Evolutionary conservation across 1,140 invertebrate species (phyloP).

Genomic region (Telenomus remus): DNA sequence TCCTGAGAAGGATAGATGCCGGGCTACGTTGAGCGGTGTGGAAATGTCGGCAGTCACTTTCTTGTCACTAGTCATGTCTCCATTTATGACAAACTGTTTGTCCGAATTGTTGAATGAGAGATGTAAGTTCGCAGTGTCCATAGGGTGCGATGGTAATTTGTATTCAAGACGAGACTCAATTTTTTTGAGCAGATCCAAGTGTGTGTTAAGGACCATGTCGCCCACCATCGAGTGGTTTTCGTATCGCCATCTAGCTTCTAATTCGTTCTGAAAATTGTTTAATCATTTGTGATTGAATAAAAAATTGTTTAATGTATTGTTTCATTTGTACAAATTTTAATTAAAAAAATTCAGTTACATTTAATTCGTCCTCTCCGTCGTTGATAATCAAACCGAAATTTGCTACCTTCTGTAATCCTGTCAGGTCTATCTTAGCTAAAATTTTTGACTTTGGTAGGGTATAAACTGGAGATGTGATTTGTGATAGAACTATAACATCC

Average conservation of each 20-base stretch:
- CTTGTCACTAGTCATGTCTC: constrained; percentile 46
- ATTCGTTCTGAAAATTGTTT: constrained; percentile 62
- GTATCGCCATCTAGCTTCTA: constrained; percentile 75
- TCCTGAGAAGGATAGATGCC: constrained; percentile 60
- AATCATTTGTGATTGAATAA: constrained; percentile 7
- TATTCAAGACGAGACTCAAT: constrained; percentile 73
- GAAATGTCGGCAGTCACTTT: constrained; percentile 55
- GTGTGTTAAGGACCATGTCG: constrained; percentile 74
- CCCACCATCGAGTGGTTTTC: constrained; percentile 72
- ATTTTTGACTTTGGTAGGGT: constrained; percentile 79
- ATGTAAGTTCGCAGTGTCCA: constrained; percentile 56
- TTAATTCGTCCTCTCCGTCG: constrained; percentile 41
- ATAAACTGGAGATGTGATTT: constrained; percentile 78
- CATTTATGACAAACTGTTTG: constrained; percentile 57
- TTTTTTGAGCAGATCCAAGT: constrained; percentile 74
- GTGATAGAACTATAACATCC: constrained; percentile 76
- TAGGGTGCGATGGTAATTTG: constrained; percentile 60
- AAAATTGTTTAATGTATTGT: background rate
- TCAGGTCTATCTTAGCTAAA: constrained; percentile 81
- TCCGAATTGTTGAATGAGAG: constrained; percentile 55
- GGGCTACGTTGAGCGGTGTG: constrained; percentile 42
- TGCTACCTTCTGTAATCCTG: constrained; percentile 78
- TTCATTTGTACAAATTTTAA: constrained; percentile 7
- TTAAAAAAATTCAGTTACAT: constrained; percentile 39
- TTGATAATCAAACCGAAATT: constrained; percentile 64